Evolutionary conservation across 1,140 invertebrate species (phyloP), one percentile per base, ranked within the genome.

Genomic region (Lordiphosa mommai): DNA sequence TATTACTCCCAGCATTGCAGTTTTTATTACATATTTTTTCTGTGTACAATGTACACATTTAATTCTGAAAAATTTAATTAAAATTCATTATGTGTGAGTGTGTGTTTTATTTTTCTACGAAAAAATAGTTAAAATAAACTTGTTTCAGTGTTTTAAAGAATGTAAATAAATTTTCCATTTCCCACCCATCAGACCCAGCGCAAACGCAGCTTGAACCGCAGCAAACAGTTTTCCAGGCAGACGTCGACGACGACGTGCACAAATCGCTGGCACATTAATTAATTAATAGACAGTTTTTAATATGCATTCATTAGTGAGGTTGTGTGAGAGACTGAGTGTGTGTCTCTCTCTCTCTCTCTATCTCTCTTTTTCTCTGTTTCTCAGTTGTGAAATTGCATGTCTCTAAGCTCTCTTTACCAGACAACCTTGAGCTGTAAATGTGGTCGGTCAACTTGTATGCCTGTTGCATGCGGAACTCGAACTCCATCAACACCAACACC

Each of bases 381-480:
- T 43, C 40, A 56, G 41, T 74, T 74, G 71, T 67, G 76, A 71
- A 80, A 80, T 82, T 72, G 9, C 40, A 38, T 51, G 47, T 51
- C 23, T 23, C 47, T 50, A 37, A 52, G 49, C 29, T 51, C 51
- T 57, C 57, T 52, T 32, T 30, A 56, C 20, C 50, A 58, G 50
- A 61, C 76, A 71, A 63, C 74, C 74, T 80, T 80, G 74, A 69
- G 61, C 33, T 47, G 38, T 27, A 27, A 27, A 23, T 23, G 20
- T 32, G 30, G 5, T 14, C 10, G 12, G 10, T n/a, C 43, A 51
- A 59, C 40, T 49, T 14, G 23, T 9, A 43, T 12, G 30, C 20
- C n/a, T 36, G 33, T 41, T 80, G 70, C 74, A 80, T 70, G 70
- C 74, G 74, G 74, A 80, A 80, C 74, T 66, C 37, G 17, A 50